phyloP scores from a whole-genome alignment of 2,797 vertebrate genomes.

The Apogon hyalosoma region DNA sequence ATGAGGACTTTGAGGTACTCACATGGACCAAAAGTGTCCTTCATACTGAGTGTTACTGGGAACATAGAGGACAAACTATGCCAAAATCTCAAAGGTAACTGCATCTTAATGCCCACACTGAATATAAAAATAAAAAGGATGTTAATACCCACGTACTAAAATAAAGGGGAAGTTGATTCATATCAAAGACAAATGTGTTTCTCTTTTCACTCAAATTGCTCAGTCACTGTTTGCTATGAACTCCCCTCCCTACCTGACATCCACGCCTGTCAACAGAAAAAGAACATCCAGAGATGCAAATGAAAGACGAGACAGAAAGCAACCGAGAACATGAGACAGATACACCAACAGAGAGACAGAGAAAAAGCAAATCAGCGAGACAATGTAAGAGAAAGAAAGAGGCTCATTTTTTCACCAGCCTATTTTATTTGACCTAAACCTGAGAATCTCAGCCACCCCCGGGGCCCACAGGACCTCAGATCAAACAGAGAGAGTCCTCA shows the following conservation, averaged over 20 bases:
- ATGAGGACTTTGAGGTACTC: slow-evolving; percentile 54
- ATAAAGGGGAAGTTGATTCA: slow-evolving; percentile 9
- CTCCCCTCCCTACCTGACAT: slow-evolving; percentile 28
- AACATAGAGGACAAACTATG: slow-evolving; percentile 56
- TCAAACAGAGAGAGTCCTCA: slow-evolving; percentile 68
- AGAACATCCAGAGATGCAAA: slow-evolving; percentile 39
- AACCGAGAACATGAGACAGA: slow-evolving; percentile 50
- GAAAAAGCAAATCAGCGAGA: slow-evolving; percentile 50
- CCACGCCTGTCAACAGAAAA: slow-evolving; percentile 20
- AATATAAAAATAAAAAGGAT: slow-evolving; percentile 21
- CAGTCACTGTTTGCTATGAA: slow-evolving; percentile 22
- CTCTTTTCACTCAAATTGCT: slow-evolving; percentile 15
- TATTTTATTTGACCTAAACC: slow-evolving; percentile 74
- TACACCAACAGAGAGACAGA: slow-evolving; percentile 35
- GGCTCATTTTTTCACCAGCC: slow-evolving; percentile 56
- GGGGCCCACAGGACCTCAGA: slow-evolving; percentile 68
- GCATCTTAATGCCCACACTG: slow-evolving; percentile 15
- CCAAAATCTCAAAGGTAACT: slow-evolving; percentile 45
- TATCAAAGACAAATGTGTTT: slow-evolving; percentile 12
- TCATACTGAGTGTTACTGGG: slow-evolving; percentile 49
- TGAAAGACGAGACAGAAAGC: slow-evolving; percentile 54
- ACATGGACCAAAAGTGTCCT: slow-evolving; percentile 63
- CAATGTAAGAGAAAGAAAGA: slow-evolving; percentile 39
- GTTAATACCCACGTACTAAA: background rate
- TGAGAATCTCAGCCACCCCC: slow-evolving; percentile 65